Base-by-base conservation (phyloP, 2,113 vertebrate genomes). In the Mobula hypostoma region DNA sequence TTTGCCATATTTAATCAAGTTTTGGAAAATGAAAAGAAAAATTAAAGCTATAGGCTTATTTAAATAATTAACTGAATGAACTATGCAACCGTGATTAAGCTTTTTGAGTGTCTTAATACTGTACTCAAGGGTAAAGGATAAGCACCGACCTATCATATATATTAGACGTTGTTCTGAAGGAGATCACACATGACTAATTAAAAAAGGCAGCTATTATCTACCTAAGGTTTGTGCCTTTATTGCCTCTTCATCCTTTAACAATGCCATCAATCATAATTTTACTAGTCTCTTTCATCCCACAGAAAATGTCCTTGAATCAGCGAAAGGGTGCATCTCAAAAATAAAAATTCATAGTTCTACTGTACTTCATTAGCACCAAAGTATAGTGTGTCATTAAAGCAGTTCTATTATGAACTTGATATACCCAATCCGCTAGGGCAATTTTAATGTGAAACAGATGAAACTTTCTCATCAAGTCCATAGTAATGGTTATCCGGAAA, bases 111-210 rank as follows among this genome's bases (percentile, higher is more conserved):
- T 93, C 91, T 93, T 93, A 40, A 29, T 93, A 74, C 24, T 17
- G 21, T 76, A 27, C 91, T 32, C 70, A 40, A 93, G 68, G 40
- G 91, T 74, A 93, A 93, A 56, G 36, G 68, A 72, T 93, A 74
- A 27, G 90, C 68, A 72, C 36, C 21, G 40, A 15, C 91, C 27
- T 93, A 93, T 74, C 66, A 9, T 72, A 93, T 93, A 93, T 93
- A 48, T 93, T 29, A 93, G 72, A 56, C 91, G 56, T 56, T 93
- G 91, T 93, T 74, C 70, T 56, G 68, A 93, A 76, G 21, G 70
- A 93, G 91, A 90, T 76, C 70, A 93, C 48, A 93, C 40, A 93
- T 93, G 91, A 93, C 40, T 93, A 93, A 93, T 93, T 93, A 93
- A 93, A 74, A 92, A 93, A 93, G 91, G 91, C 70, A 93, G 91